A percentile compares a stretch with the other conserved stretches of the same genome.
Conservation (phyloP, 2,888 invertebrate genomes). For the Trimorus sp. region DNA sequence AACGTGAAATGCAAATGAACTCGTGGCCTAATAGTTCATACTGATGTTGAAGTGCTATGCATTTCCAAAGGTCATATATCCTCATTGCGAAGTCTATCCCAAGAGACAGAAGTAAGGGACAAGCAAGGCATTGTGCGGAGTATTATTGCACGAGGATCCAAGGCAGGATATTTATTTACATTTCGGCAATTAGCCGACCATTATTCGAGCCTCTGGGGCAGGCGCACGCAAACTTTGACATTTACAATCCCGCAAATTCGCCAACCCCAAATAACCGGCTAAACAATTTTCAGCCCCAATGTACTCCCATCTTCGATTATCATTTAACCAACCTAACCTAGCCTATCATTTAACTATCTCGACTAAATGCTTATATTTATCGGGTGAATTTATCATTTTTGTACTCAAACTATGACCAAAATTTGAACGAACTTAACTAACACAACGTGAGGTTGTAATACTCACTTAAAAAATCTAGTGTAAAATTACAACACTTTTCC, state of each 20-base stretch:
- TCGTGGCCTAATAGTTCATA: constrained; percentile 57
- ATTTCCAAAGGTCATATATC: constrained; percentile 79
- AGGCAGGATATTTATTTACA: constrained; percentile 81
- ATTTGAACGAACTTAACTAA: too few relatives aligned
- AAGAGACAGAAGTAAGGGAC: constrained; percentile 64
- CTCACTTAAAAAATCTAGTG: too few relatives aligned
- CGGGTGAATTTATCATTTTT: too few relatives aligned
- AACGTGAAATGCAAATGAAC: not conserved
- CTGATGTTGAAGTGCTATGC: constrained; percentile 76
- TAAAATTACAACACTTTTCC: too few relatives aligned
- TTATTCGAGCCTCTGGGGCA: constrained; percentile 75
- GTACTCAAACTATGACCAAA: too few relatives aligned
- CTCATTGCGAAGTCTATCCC: constrained; percentile 76
- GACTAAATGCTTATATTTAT: not conserved
- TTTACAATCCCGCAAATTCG: constrained; percentile 53
- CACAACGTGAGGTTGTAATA: too few relatives aligned
- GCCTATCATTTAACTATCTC: constrained; percentile 7
- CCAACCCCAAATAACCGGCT: too few relatives aligned
- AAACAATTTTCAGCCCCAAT: constrained; percentile 61
- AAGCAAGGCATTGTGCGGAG: constrained; percentile 43
- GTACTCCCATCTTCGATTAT: constrained; percentile 30
- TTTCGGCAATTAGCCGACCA: constrained; percentile 80
- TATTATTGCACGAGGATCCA: constrained; percentile 71
- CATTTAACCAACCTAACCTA: constrained; percentile 33
- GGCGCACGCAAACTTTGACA: constrained; percentile 46